Base-by-base conservation (phyloP, 2,113 vertebrate genomes). In the Nerophis ophidion region DNA sequence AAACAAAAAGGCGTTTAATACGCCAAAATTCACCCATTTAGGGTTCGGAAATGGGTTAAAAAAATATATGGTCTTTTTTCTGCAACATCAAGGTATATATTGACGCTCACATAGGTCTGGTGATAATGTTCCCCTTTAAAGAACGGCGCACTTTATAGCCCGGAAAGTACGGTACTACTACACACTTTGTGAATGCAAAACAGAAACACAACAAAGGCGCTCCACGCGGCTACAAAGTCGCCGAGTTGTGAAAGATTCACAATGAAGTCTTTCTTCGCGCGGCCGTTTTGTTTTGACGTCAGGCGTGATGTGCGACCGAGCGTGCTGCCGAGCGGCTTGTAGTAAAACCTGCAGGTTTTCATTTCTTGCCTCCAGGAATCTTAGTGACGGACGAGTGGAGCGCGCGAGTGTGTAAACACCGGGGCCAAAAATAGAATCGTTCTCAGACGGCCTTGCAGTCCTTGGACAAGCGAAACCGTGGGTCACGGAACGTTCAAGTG, bases 381-480 rank as follows among this genome's bases (percentile, higher is more conserved):
- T 67, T 59, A 56, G 71, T 66, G 79, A 72, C 68, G 51, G 52
- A 61, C 46, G 4, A 51, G 70, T 62, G 6, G n/a, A 61, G 67
- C 57, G 47, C 79, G 9, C 19, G 48, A 10, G 10, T 14, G 14
- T 19, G 54, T 81, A 84, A 85, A 84, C 74, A 81, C 16, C 9
- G 8, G 34, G 50, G 74, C 40, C 57, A 68, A 63, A 81, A 76
- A 84, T 83, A 87, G 85, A 69, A 55, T 54, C 10, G 3, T 52
- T 70, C 17, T 51, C 8, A 35, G 52, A 10, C 54, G 38, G 34
- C 16, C 15, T 48, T 45, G 10, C 0, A 49, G 48, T 49, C 13
- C 8, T 6, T 52, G 10, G 0, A 47, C 45, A 34, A 0, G 1
- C 0, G 33, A 4, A 44, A 12, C 10, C 40, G 11, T 44, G 4